Evolutionary conservation across 2,888 invertebrate species (phyloP).

Genomic region (Dascillus cervinus): DNA sequence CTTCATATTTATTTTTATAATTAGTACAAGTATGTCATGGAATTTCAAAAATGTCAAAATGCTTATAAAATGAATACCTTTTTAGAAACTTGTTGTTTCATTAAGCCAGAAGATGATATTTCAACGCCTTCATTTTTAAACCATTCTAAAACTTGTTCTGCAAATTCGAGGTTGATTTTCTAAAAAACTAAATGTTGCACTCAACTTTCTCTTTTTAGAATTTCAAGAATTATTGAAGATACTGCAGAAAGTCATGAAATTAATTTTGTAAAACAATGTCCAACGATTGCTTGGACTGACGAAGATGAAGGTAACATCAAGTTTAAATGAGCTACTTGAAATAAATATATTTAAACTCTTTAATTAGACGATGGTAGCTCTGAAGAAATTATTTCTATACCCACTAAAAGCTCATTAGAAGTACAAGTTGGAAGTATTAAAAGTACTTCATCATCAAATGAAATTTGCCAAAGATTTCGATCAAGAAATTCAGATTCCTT

Average conservation of each 20-base stretch:
- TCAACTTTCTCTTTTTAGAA: no score
- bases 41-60: slow-evolving; percentile 5
- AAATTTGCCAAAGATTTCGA: no score
- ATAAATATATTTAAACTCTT: background rate
- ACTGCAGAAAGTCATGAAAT: slow-evolving; percentile 2
- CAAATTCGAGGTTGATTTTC: no score
- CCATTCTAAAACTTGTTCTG: no score
- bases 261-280: slow-evolving; percentile 3
- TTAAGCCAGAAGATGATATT: slow-evolving; percentile 6
- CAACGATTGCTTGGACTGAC: background rate
- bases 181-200: no score
- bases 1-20: no score
- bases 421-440: no score
- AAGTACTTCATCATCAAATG: no score
- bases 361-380: background rate
- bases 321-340: background rate
- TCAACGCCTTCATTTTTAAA: slow-evolving; percentile 4
- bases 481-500: no score
- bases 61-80: slow-evolving; percentile 8
- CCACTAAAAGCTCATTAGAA: no score
- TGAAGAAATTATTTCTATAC: background rate
- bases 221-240: background rate
- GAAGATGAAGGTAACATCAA: background rate
- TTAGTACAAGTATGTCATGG: no score
- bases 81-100: slow-evolving; percentile 7